These are phyloP conservation scores for Peromyscus aztecus DNA, from an alignment of 2,797 vertebrate species.

Conservation along the genomic window DNA sequence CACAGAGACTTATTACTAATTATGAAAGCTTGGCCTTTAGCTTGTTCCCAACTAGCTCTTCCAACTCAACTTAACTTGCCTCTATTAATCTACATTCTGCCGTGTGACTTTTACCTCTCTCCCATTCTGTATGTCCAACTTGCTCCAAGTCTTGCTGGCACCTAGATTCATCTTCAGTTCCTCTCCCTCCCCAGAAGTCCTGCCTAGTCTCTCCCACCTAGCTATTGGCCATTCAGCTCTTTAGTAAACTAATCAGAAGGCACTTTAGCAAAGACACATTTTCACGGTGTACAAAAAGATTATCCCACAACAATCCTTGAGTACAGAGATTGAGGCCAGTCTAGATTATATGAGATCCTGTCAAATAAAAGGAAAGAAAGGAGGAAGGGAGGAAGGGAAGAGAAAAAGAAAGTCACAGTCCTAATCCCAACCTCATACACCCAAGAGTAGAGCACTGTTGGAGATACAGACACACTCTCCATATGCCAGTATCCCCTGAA, in stretches of 20 bases:
- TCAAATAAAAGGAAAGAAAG: background rate
- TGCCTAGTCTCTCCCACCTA: background rate
- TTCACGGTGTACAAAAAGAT: background rate
- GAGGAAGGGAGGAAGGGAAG: no score
- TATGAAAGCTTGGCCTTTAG: background rate
- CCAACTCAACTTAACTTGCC: background rate
- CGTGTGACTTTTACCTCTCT: background rate
- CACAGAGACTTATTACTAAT: background rate
- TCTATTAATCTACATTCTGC: background rate
- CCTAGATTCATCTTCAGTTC: background rate
- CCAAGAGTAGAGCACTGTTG: background rate
- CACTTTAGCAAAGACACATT: background rate
- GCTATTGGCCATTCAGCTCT: background rate
- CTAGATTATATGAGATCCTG: background rate
- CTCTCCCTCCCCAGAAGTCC: background rate
- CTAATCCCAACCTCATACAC: background rate
- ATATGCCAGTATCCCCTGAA: background rate
- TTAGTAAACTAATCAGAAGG: background rate
- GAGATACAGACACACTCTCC: background rate
- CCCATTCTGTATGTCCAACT: background rate
- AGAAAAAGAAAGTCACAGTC: background rate
- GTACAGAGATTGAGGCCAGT: background rate
- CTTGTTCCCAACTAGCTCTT: background rate
- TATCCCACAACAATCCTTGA: background rate
- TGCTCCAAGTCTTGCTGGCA: background rate